Base-by-base conservation (phyloP, 37 sponge, comb jelly and placozoan species). In the Amphimedon queenslandica region DNA sequence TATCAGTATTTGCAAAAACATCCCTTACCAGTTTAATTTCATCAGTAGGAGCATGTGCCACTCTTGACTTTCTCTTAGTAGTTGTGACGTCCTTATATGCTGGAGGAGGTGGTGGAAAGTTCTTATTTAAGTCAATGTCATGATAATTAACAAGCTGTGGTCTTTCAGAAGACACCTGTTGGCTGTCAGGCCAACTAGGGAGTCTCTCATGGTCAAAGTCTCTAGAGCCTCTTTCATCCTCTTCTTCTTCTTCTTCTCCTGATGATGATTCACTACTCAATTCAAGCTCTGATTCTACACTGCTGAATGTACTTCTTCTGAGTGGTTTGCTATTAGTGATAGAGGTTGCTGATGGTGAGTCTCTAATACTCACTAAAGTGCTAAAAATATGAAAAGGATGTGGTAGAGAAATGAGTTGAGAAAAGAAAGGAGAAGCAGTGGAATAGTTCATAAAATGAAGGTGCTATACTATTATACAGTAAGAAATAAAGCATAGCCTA, bases 31-130 rank as follows among this genome's bases (percentile, higher is more conserved):
- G 21, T 6, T 25, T 11, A 25, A 60, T 60, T 60, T 60, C 61
- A 25, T 60, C 61, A n/a, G 61, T 60, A 25, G 5, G 5, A n/a
- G 61, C 61, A n/a, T 60, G 61, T 25, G 61, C 61, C n/a, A n/a
- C n/a, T n/a, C n/a, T n/a, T n/a, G n/a, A n/a, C 27, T 11, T 60
- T 60, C 61, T 60, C 27, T 60, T 60, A 6, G 24, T 60, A 6
- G 21, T 11, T 13, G 53, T 18, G 53, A 8, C 13, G 8, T 47
- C 13, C 13, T 47, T 47, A 13, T 47, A 47, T 47, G 8, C 53
- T 18, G 53, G 61, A n/a, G 61, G 61, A 60, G 61, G 61, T n/a
- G 61, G 27, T 11, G 61, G 27, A n/a, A 60, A 60, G 27, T n/a
- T 25, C 27, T 25, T 60, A 25, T n/a, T 60, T 6, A n/a, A 60